A percentile compares a stretch with the other conserved stretches of the same genome.
Conservation (phyloP, 2,113 vertebrate species). For the Macrotus californicus region DNA sequence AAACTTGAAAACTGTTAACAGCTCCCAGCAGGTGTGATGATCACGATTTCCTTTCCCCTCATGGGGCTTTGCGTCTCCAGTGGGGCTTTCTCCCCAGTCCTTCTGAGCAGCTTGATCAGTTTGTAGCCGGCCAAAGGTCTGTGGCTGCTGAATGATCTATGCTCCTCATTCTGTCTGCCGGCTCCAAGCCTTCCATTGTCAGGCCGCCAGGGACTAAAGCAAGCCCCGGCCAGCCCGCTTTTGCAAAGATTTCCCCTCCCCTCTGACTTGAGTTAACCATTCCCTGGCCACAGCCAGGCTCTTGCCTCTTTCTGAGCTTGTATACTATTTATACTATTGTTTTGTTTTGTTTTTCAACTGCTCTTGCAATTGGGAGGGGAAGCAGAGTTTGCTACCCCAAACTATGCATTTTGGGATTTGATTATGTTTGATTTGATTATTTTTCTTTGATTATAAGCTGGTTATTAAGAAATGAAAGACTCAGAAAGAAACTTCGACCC, state of each 20-base stretch:
- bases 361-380: not conserved
- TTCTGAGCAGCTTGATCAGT: not conserved
- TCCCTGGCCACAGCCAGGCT: not conserved
- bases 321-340: not conserved
- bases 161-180: not conserved
- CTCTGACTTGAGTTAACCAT: constrained; percentile 6
- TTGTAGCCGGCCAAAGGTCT: not conserved
- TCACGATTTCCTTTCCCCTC: not conserved
- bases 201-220: not conserved
- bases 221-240: not conserved
- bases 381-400: not conserved
- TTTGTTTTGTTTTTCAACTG: not conserved
- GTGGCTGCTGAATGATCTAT: not conserved
- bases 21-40: not conserved
- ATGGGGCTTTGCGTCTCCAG: not conserved
- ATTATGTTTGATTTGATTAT: too few species aligned
- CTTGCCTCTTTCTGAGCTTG: not conserved
- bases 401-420: not conserved
- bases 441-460: not conserved
- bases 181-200: not conserved
- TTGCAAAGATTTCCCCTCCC: not conserved
- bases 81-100: not conserved
- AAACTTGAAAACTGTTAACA: not conserved
- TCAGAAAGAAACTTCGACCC: not conserved
- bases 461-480: not conserved